Base-by-base conservation (phyloP, 1,140 invertebrate genomes). In the Wiebesia pumilae region DNA sequence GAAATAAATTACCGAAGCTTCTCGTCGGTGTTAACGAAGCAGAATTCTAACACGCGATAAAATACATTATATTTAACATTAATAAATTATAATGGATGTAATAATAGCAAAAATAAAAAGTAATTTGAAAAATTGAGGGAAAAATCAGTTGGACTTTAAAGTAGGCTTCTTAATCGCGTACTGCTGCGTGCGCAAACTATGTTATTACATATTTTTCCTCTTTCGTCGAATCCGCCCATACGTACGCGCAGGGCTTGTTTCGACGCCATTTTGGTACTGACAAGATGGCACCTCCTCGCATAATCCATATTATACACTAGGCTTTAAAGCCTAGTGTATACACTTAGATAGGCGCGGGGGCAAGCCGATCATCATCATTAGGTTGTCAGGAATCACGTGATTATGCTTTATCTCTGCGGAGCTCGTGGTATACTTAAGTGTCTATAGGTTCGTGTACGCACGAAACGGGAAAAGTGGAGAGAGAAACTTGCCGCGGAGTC, bases 341-440 rank as follows among this genome's bases (percentile, higher is more conserved):
- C 89, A 91, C 54, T 3, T 80, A 19, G 16, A 79, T 90, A 89
- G 88, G 89, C 87, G 89, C 89, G 90, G 91, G 89, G 91, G 91
- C 91, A 92, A 93, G 91, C 90, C 91, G 92, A 91, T 93, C 92
- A 94, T 94, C 92, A 93, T 94, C 93, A 93, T 94, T 94, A 94
- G 91, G 91, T 93, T 91, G 92, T 92, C 91, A 91, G 88, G 91
- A 93, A 93, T 93, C 90, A 92, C 90, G 92, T 92, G 92, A 93
- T 94, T 94, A 93, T 93, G 90, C 92, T 93, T 93, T 92, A 93
- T 94, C 92, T 94, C 91, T 87, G 89, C 89, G 89, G 88, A 88
- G 89, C 90, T 90, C 86, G 88, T 89, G 90, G 88, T 90, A 88
- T 88, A 89, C 89, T 84, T 84, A 84, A 38, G 51, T 65, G 30